Evolutionary conservation across 2,888 invertebrate species (phyloP).

Genomic region (Amphipoea lucens): DNA sequence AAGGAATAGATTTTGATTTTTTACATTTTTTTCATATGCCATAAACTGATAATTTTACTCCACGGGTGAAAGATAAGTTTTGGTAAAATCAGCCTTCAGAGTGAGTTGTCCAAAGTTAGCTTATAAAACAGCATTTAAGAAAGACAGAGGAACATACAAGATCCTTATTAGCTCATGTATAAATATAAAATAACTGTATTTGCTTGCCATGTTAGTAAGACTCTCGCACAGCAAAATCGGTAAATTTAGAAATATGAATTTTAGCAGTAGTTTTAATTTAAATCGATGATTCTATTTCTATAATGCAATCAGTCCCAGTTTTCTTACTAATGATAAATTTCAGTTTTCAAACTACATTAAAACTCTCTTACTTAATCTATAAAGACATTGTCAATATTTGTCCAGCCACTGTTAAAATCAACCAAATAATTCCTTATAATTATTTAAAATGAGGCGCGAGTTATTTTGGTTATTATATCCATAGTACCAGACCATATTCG

Average conservation of each 20-base stretch:
- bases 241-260: no score
- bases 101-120: no score
- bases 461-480: background rate
- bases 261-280: no score
- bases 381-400: background rate
- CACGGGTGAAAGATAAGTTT: background rate
- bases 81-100: background rate
- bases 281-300: background rate
- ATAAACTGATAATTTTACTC: background rate
- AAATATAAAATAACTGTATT: no score
- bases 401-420: background rate
- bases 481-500: background rate
- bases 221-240: no score
- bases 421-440: background rate
- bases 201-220: no score
- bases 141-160: no score
- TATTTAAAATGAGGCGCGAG: background rate
- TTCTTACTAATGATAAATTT: background rate
- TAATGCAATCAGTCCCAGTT: background rate
- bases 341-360: background rate
- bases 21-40: no score
- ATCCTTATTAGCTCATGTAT: no score
- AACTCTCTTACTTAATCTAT: background rate
- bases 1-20: no score
- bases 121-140: no score